These are phyloP conservation scores for Embidobia sp. DNA, from an alignment of 2,888 invertebrate genomes.

Conservation along the genomic window DNA sequence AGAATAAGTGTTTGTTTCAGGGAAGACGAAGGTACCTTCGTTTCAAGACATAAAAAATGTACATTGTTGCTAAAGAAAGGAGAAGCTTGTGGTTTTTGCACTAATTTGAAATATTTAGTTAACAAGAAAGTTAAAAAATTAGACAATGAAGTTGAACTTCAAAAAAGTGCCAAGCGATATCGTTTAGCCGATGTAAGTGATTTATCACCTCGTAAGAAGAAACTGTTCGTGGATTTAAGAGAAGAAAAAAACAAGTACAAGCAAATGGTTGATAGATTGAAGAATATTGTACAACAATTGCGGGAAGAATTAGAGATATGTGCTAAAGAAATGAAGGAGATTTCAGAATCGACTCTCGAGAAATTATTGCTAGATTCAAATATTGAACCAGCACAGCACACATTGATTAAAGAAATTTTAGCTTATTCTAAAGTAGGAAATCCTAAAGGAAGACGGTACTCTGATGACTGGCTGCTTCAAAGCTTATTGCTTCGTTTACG, in stretches of 20 bases:
- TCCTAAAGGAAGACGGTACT: neutral
- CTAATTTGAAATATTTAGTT: no score
- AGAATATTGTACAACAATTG: neutral
- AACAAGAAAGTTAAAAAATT: no score
- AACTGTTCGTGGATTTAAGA: neutral
- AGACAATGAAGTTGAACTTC: no score
- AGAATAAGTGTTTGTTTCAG: no score
- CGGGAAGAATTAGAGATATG: constrained; percentile 6
- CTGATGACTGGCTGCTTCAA: constrained; percentile 9
- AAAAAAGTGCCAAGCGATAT: no score
- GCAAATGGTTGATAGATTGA: neutral
- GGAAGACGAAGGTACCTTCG: no score
- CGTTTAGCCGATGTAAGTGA: neutral
- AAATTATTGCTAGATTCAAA: constrained; percentile 1
- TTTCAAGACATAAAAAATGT: no score
- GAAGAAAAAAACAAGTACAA: neutral
- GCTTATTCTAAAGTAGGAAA: neutral
- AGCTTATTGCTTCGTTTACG: constrained; percentile 3
- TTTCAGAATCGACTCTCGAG: neutral
- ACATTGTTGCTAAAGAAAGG: no score
- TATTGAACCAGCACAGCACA: neutral
- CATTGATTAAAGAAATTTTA: constrained; percentile 9
- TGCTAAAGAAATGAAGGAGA: neutral
- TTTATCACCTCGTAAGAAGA: neutral
- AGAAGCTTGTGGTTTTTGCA: no score